A percentile compares a stretch with the other conserved stretches of the same genome.
These are phyloP conservation scores for Acronicta leporina DNA, from an alignment of 2,888 invertebrate genomes.

Conservation along the genomic window DNA sequence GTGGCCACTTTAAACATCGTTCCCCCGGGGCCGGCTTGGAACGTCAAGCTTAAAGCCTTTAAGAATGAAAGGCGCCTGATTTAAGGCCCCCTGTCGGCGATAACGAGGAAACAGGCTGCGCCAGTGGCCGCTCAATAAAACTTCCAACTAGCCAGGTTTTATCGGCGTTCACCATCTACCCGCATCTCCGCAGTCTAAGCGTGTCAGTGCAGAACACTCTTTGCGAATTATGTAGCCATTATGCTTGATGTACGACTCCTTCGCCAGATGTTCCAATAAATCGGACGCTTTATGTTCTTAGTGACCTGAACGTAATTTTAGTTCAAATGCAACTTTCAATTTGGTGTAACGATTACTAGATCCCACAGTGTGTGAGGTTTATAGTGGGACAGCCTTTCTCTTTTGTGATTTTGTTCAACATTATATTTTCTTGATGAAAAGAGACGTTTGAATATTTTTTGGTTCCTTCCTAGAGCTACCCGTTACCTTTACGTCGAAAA, in stretches of 20 bases:
- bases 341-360: constrained; percentile 24
- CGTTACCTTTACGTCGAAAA: background rate
- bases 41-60: constrained; percentile 75
- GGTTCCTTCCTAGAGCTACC: too few species aligned
- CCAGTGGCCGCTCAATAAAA: constrained; percentile 82
- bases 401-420: constrained; percentile 13
- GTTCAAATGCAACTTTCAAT: constrained; percentile 40
- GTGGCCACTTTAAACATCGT: constrained; percentile 60
- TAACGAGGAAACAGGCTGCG: constrained; percentile 82
- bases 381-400: constrained; percentile 29
- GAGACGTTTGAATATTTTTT: too few species aligned
- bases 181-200: constrained; percentile 77
- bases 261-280: constrained; percentile 70
- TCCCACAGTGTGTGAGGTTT: constrained; percentile 4
- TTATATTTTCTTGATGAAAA: too few species aligned
- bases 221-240: constrained; percentile 80
- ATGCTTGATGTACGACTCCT: constrained; percentile 72
- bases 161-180: constrained; percentile 77
- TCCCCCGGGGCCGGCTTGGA: constrained; percentile 63
- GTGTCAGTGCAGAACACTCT: constrained; percentile 75
- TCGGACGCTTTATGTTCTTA: constrained; percentile 44
- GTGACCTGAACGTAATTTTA: constrained; percentile 36
- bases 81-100: constrained; percentile 81
- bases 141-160: constrained; percentile 71
- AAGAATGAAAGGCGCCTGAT: constrained; percentile 83